Evolutionary conservation across 2,888 invertebrate species (phyloP).

Genomic region (Prosapia bicincta): DNA sequence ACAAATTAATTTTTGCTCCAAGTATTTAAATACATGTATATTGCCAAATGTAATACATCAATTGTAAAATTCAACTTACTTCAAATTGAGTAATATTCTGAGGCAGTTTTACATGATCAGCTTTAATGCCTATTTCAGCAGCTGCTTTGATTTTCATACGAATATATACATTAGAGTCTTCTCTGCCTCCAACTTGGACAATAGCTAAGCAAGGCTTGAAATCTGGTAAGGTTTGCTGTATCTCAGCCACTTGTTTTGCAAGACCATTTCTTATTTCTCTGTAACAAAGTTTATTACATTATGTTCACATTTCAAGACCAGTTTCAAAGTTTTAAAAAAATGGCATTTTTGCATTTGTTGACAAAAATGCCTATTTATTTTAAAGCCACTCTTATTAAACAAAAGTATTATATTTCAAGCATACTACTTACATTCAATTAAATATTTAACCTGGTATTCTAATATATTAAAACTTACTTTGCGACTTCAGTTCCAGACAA

Average conservation of each 20-base stretch:
- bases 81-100: constrained; percentile 75
- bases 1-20: too few relatives aligned
- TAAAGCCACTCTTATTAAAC: too few relatives aligned
- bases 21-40: too few relatives aligned
- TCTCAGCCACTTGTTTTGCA: constrained; percentile 58
- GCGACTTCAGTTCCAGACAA: constrained; percentile 63
- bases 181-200: constrained; percentile 92
- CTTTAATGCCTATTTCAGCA: constrained; percentile 81
- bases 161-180: constrained; percentile 98
- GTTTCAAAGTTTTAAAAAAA: too few relatives aligned
- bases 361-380: too few relatives aligned
- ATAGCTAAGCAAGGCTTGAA: constrained; percentile 82
- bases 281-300: constrained; percentile 39
- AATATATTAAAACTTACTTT: constrained; percentile 23
- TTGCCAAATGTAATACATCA: too few relatives aligned
- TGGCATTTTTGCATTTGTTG: too few relatives aligned
- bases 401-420: too few relatives aligned
- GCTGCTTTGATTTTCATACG: constrained; percentile 94
- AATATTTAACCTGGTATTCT: too few relatives aligned
- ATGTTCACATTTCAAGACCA: neutral
- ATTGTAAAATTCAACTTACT: too few relatives aligned
- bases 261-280: constrained; percentile 72
- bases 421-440: too few relatives aligned
- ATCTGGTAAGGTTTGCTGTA: constrained; percentile 43
- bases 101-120: constrained; percentile 76